Base-by-base conservation (phyloP, 2,113 vertebrate genomes). In the Dermatemys mawii region DNA sequence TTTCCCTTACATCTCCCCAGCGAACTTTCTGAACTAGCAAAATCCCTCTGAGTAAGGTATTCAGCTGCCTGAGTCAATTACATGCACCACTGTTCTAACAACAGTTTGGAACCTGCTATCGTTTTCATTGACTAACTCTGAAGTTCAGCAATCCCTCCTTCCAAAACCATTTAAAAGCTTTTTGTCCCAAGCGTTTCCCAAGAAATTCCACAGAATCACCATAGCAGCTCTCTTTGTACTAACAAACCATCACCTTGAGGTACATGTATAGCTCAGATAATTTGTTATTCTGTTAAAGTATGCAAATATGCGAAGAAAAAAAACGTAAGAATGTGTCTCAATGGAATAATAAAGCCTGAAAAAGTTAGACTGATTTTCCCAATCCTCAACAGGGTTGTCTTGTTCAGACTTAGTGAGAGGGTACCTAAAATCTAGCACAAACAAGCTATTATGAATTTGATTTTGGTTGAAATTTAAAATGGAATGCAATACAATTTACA, bases 131-230 rank as follows among this genome's bases (percentile, higher is more conserved):
- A 78, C 79, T 44, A 91, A 48, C 19, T 84, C 32, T 46, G 63
- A 35, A 86, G 50, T 48, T 44, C 26, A 93, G 41, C 2, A 3
- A 83, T 38, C 26, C 73, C 19, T 67, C 89, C 13, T 38, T 83
- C 79, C 75, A 90, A 93, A 94, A 54, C 54, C 85, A 78, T 81
- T 92, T 93, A 78, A 94, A 94, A 90, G 86, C 27, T 81, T 32
- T 89, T 29, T 60, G 93, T 17, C 87, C 89, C 4, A 86, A 60
- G 46, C 38, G 90, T 4, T 19, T 16, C 44, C 22, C 82, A 50
- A 90, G 38, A 92, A 84, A 4, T 89, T 48, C 27, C 57, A 92
- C 84, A 54, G 73, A 44, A 27, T 76, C 41, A 76, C 73, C 73
- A 76, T 46, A 46, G 73, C 41, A 46, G 38, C 84, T 29, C 21